These are phyloP conservation scores for Girardia tigrina DNA, from an alignment of 2,888 invertebrate species.

Conservation along the genomic window DNA sequence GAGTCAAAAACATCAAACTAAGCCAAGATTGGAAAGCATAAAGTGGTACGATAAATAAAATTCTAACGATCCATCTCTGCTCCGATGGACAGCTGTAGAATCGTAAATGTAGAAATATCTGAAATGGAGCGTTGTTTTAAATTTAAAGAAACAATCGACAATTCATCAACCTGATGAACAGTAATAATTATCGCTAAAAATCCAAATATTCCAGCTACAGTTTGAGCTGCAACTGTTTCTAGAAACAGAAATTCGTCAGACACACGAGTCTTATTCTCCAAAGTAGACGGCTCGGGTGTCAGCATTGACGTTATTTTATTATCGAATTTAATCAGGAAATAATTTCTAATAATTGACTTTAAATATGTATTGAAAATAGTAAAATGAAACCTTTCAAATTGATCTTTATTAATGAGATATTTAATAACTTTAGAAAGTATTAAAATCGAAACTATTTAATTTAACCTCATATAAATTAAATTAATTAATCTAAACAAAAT, in stretches of 20 bases:
- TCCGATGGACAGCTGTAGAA: conserved; percentile 98
- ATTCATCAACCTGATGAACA: conserved; percentile 64
- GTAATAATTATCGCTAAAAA: conserved; percentile 86
- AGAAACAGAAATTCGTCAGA: conserved; percentile 60
- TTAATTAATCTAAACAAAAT: background rate
- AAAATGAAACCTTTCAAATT: too few species aligned
- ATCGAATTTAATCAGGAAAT: too few species aligned
- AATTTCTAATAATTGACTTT: too few species aligned
- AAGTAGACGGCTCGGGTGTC: background rate
- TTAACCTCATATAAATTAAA: background rate
- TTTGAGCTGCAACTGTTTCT: conserved; percentile 82
- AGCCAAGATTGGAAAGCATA: conserved; percentile 97
- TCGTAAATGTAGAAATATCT: conserved; percentile 94
- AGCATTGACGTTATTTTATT: too few species aligned
- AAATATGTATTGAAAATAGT: too few species aligned
- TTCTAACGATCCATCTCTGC: conserved; percentile 96
- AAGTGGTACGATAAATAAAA: conserved; percentile 94
- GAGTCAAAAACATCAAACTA: conserved; percentile 87
- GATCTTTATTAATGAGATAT: background rate
- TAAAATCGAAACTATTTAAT: conserved; percentile 18
- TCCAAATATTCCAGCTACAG: conserved; percentile 82
- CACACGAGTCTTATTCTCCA: background rate
- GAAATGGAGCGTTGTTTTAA: conserved; percentile 39
- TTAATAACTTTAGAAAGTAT: background rate
- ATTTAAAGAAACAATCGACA: too few species aligned